phyloP scores from a whole-genome alignment of 2,888 invertebrate genomes.

The Diaperis boleti region DNA sequence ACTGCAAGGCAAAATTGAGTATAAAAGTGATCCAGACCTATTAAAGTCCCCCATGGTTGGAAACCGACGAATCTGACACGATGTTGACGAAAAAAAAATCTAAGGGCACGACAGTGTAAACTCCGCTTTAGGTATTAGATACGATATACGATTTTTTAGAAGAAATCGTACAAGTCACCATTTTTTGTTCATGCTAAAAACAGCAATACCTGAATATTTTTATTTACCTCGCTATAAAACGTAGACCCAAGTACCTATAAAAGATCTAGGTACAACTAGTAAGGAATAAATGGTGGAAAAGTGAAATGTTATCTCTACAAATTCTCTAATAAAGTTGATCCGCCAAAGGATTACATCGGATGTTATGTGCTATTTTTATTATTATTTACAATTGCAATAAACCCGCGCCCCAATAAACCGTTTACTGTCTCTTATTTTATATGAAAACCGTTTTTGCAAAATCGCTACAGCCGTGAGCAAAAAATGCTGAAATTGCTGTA shows the following conservation, averaged over 20 bases:
- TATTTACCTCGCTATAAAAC: conserved; percentile 5
- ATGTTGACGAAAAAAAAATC: neutral
- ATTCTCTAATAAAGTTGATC: conserved; percentile 2
- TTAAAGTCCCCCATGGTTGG: neutral
- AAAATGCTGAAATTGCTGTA: too few species aligned
- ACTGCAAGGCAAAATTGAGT: neutral
- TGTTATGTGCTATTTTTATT: neutral
- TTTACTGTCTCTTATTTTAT: too few species aligned
- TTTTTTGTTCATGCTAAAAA: too few species aligned
- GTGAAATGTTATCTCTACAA: conserved; percentile 4
- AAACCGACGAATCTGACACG: neutral
- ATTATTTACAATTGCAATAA: conserved; percentile 13
- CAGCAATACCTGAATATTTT: neutral
- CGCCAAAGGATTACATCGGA: conserved; percentile 6
- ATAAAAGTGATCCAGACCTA: neutral
- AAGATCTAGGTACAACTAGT: neutral
- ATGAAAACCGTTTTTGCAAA: too few species aligned
- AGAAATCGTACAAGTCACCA: too few species aligned
- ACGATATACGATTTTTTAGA: too few species aligned
- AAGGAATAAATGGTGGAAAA: neutral
- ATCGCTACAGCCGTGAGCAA: too few species aligned
- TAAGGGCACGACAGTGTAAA: too few species aligned
- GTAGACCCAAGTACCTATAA: neutral
- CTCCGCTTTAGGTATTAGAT: too few species aligned
- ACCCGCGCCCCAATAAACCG: too few species aligned